Evolutionary conservation across 2,113 vertebrate genomes (phyloP).

Genomic region (Erinaceus europaeus): DNA sequence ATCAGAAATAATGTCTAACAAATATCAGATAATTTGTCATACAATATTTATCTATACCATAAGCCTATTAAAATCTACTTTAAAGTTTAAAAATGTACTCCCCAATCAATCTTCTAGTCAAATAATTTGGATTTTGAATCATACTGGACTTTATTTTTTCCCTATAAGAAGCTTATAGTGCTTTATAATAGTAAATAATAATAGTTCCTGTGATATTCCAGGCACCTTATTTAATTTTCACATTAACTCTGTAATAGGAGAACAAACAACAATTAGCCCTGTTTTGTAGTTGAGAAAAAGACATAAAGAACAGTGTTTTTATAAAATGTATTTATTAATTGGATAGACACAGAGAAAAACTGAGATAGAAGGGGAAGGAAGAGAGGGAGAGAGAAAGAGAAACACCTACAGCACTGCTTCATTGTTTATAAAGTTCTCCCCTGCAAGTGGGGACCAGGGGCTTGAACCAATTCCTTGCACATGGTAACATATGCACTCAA

Average conservation of each 20-base stretch:
- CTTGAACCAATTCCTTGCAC: no score
- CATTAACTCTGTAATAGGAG: neutral
- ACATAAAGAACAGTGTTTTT: neutral
- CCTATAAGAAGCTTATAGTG: neutral
- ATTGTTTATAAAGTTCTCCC: no score
- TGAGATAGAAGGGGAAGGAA: neutral
- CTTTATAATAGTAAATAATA: constrained; percentile 19
- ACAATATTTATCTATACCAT: neutral
- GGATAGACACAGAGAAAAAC: no score
- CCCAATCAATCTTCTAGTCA: neutral
- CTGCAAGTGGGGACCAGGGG: no score
- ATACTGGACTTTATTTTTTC: neutral
- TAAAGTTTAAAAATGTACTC: constrained; percentile 34
- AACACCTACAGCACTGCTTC: no score
- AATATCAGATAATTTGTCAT: neutral
- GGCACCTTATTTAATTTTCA: constrained; percentile 22
- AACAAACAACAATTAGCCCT: neutral
- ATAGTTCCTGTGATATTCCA: neutral
- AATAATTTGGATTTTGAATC: constrained; percentile 41
- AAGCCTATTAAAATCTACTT: constrained; percentile 11
- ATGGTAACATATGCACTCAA: no score
- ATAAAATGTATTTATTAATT: neutral
- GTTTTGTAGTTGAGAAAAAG: constrained; percentile 4
- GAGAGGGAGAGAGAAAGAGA: neutral
- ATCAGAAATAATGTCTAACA: neutral